Evolutionary conservation across 2,113 vertebrate genomes (phyloP).

Genomic region (Oncorhynchus tshawytscha): DNA sequence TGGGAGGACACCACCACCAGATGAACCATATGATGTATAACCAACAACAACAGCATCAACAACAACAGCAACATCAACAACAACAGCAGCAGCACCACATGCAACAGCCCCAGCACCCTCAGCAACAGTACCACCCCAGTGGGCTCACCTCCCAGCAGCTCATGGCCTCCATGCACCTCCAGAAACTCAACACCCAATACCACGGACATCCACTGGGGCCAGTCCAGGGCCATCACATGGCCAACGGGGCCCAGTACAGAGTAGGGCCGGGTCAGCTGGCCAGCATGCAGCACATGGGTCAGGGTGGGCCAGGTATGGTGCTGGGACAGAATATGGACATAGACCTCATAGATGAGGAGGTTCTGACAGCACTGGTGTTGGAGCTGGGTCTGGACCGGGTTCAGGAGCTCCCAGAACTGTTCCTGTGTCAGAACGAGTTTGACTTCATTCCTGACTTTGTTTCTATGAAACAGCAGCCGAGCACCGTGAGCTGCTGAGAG

Average conservation of each 20-base stretch:
- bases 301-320: conserved; percentile 43
- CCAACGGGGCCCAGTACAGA: conserved; percentile 73
- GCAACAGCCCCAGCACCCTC: conserved; percentile 51
- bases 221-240: conserved; percentile 71
- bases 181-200: conserved; percentile 88
- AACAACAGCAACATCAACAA: neutral
- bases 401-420: conserved; percentile 94
- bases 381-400: conserved; percentile 92
- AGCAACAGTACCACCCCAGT: conserved; percentile 82
- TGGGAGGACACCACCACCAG: conserved; percentile 67
- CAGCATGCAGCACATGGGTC: conserved; percentile 78
- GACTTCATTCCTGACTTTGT: conserved; percentile 96
- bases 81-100: conserved; percentile 10
- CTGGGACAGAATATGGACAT: conserved; percentile 87
- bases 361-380: conserved; percentile 88
- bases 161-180: conserved; percentile 89
- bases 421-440: conserved; percentile 95
- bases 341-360: conserved; percentile 94
- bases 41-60: conserved; percentile 27
- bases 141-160: conserved; percentile 83
- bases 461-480: conserved; percentile 85
- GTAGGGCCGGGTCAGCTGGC: conserved; percentile 74
- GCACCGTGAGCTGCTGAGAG: conserved; percentile 90
- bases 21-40: conserved; percentile 72
- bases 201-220: conserved; percentile 77